A percentile compares a stretch with the other conserved stretches of the same genome.
Evolutionary conservation across 2,888 invertebrate genomes (phyloP).

Genomic region (Pyrocoelia pectoralis): DNA sequence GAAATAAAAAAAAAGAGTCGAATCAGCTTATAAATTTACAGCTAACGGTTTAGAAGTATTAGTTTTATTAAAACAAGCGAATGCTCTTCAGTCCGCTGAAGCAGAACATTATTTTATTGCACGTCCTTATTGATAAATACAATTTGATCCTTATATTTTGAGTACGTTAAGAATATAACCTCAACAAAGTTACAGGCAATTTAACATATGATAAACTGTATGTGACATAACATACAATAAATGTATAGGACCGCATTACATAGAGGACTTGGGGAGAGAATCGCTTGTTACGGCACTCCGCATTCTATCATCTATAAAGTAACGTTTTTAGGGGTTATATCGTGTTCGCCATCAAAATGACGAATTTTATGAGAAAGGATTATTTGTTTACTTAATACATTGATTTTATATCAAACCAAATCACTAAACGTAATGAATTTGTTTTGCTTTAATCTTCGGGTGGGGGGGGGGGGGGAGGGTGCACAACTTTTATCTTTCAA

Average conservation of each 20-base stretch:
- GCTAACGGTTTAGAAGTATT: slow-evolving; percentile 37
- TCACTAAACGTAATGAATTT: not conserved
- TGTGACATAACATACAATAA: slow-evolving; percentile 46
- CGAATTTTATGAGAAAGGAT: slow-evolving; percentile 34
- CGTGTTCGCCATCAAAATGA: slow-evolving; percentile 33
- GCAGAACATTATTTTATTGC: slow-evolving; percentile 52
- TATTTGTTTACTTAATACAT: slow-evolving; percentile 29
- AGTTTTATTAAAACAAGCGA: slow-evolving; percentile 52
- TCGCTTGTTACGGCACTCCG: slow-evolving; percentile 32
- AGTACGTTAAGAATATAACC: slow-evolving; percentile 21
- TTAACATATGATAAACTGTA: slow-evolving; percentile 53
- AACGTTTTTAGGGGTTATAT: slow-evolving; percentile 32
- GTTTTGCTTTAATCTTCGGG: no score
- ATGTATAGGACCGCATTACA: slow-evolving; percentile 37
- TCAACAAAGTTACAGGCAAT: slow-evolving; percentile 49
- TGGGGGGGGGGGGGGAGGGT: no score
- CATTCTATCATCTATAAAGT: slow-evolving; percentile 32
- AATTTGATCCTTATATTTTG: slow-evolving; percentile 29
- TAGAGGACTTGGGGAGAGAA: slow-evolving; percentile 35
- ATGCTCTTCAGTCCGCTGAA: slow-evolving; percentile 46
- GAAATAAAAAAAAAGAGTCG: not conserved
- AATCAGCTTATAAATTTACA: slow-evolving; percentile 1
- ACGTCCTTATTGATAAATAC: slow-evolving; percentile 37
- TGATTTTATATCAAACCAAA: slow-evolving; percentile 18
- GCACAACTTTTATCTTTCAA: no score